Conservation (phyloP, 2,888 invertebrate genomes). For the Sialis fuliginosa region DNA sequence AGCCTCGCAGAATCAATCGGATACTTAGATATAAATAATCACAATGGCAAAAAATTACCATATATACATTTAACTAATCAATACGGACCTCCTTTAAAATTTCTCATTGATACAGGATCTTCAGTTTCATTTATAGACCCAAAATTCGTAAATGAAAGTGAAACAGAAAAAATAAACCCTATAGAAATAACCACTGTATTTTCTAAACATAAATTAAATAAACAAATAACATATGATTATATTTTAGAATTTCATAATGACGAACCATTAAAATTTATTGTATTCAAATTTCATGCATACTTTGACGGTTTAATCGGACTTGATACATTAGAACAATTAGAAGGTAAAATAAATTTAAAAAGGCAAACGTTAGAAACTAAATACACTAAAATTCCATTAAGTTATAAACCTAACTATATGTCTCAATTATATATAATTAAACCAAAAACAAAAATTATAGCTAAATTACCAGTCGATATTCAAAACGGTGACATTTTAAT, state of each 20-base stretch:
- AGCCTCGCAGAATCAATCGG: not conserved
- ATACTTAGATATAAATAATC: not conserved
- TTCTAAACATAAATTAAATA: not conserved
- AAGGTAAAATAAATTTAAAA: not conserved
- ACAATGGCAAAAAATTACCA: not conserved
- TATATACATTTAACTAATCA: not conserved
- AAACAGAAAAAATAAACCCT: not conserved
- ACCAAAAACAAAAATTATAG: not conserved
- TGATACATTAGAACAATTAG: not conserved
- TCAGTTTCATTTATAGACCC: not conserved
- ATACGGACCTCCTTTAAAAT: not conserved
- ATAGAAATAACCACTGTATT: not conserved
- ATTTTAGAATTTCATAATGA: not conserved
- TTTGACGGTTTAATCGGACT: constrained; percentile 2
- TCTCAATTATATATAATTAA: not conserved
- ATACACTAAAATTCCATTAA: not conserved
- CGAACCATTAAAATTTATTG: not conserved
- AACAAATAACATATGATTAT: not conserved
- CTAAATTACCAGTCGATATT: not conserved
- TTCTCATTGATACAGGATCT: not conserved
- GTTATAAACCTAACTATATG: not conserved
- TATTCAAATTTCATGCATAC: constrained; percentile 2
- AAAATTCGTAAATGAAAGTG: not conserved
- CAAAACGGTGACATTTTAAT: not conserved
- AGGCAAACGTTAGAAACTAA: not conserved